These are phyloP conservation scores for Poeciliopsis turneri DNA, from an alignment of 2,797 vertebrate genomes.

Conservation along the genomic window DNA sequence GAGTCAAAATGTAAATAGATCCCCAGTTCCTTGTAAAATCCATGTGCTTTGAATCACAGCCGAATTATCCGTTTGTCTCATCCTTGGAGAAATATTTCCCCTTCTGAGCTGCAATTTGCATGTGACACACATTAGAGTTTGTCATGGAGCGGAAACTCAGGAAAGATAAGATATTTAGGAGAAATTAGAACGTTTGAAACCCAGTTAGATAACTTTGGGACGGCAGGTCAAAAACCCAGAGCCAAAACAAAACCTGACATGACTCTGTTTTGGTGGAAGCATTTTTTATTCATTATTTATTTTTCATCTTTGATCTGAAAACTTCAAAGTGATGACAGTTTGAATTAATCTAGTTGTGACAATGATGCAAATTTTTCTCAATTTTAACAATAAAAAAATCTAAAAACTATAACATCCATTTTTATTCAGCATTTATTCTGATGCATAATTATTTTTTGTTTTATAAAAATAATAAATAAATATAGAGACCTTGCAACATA, in stretches of 20 bases:
- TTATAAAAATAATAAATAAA: too few relatives aligned
- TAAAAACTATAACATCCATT: not conserved
- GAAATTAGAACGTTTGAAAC: not conserved
- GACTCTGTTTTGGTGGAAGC: too few relatives aligned
- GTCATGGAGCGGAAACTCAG: not conserved
- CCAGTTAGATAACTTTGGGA: not conserved
- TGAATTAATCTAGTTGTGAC: not conserved
- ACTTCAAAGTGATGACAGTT: not conserved
- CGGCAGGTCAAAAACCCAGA: not conserved
- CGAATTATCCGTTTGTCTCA: not conserved
- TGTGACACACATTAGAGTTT: slow-evolving; percentile 2
- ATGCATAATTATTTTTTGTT: not conserved
- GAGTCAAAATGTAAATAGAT: slow-evolving; percentile 1
- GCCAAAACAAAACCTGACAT: not conserved
- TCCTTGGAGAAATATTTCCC: not conserved
- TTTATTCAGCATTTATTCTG: not conserved
- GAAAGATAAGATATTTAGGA: not conserved
- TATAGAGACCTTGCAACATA: too few relatives aligned
- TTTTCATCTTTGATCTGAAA: not conserved
- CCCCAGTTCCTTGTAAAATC: not conserved
- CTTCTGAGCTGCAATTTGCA: not conserved
- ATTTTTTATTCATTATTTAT: too few relatives aligned
- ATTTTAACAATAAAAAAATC: not conserved
- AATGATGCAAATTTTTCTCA: not conserved
- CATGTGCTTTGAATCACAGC: slow-evolving; percentile 18